These are phyloP conservation scores for Cervus canadensis DNA, from an alignment of 2,113 vertebrate genomes.

Conservation along the genomic window DNA sequence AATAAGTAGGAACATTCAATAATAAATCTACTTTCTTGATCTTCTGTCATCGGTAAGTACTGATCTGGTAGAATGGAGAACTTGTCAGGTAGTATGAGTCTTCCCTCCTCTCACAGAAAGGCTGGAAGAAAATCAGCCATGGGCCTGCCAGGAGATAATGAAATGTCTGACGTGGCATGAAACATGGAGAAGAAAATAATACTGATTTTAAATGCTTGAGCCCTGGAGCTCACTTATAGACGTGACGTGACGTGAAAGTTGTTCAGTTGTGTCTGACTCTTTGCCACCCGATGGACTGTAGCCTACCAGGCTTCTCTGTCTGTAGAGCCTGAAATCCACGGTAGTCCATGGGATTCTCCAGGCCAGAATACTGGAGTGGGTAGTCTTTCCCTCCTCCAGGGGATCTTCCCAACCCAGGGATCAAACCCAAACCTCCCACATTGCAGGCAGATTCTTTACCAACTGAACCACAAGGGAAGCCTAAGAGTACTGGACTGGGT, in stretches of 20 bases:
- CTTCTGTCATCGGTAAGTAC: conserved; percentile 43
- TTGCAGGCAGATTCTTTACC: not conserved
- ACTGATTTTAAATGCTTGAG: not conserved
- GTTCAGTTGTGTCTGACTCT: not conserved
- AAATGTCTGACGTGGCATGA: not conserved
- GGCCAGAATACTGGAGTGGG: not conserved
- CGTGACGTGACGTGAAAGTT: not conserved
- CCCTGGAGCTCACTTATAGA: not conserved
- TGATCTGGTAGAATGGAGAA: not conserved
- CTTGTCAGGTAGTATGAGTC: not conserved
- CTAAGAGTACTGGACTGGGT: not conserved
- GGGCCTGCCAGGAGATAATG: not conserved
- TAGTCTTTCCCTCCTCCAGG: not conserved
- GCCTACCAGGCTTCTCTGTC: not conserved
- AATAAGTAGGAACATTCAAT: conserved; percentile 53
- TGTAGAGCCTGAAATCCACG: not conserved
- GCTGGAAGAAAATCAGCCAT: not conserved
- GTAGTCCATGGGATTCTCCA: not conserved
- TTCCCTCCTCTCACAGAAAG: not conserved
- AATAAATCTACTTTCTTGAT: conserved; percentile 63
- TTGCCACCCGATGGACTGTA: not conserved
- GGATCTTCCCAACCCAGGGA: not conserved
- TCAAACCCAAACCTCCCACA: not conserved
- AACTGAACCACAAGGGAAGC: not conserved
- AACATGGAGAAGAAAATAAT: not conserved